These are phyloP conservation scores for Folsomia candida DNA, from an alignment of 2,888 invertebrate species.

Conservation along the genomic window DNA sequence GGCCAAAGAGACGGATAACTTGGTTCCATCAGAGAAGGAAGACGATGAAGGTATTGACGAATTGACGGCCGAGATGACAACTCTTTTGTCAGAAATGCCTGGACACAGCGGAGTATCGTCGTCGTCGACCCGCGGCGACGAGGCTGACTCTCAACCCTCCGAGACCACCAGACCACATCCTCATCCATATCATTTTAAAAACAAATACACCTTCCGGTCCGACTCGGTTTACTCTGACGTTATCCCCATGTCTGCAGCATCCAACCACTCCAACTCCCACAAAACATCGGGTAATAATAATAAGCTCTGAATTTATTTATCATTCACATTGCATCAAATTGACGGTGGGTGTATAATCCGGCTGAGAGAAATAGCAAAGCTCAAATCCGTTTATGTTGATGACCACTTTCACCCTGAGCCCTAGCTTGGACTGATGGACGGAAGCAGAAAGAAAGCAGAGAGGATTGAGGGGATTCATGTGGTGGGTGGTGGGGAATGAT, in stretches of 20 bases:
- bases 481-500: background rate
- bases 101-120: constrained; percentile 1
- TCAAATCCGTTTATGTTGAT: background rate
- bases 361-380: background rate
- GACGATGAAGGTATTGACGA: constrained; percentile 11
- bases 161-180: constrained; percentile 18
- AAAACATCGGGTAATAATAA: constrained; percentile 7
- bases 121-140: constrained; percentile 16
- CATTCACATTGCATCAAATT: no score
- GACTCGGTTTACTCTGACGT: constrained; percentile 51
- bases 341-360: no score
- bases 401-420: background rate
- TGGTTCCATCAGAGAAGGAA: constrained; percentile 6
- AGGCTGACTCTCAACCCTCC: constrained; percentile 7
- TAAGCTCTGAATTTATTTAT: background rate
- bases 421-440: background rate
- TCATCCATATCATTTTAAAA: constrained; percentile 49
- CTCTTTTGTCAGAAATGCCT: constrained; percentile 12
- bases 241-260: constrained; percentile 45
- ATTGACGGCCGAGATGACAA: constrained; percentile 9
- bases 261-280: constrained; percentile 2
- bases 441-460: background rate
- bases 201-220: constrained; percentile 50
- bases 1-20: constrained; percentile 7
- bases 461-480: no score